Evolutionary conservation across 1,140 invertebrate species (phyloP).

Genomic region (Orchestia grillus): DNA sequence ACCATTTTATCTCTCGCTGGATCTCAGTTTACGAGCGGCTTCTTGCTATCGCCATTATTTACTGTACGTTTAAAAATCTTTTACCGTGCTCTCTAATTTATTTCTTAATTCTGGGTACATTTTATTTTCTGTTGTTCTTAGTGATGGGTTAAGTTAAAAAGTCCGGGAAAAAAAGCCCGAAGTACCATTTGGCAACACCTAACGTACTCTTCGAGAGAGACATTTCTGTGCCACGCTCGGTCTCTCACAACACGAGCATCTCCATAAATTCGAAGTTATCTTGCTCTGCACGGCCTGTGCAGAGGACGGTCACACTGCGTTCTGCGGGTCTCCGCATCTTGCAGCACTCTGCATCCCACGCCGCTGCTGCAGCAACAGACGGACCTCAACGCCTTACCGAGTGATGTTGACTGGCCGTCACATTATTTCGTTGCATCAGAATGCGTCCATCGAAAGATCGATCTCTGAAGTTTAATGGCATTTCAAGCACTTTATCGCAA

Average conservation of each 20-base stretch:
- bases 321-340: too few species aligned
- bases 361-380: background rate
- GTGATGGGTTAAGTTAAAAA: too few species aligned
- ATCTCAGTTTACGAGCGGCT: background rate
- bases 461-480: background rate
- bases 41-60: background rate
- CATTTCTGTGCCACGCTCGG: background rate
- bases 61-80: background rate
- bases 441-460: background rate
- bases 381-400: background rate
- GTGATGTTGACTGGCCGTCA: background rate
- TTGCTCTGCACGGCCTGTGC: too few species aligned
- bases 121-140: background rate
- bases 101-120: background rate
- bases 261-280: too few species aligned
- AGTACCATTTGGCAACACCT: background rate
- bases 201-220: background rate
- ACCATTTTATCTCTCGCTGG: background rate
- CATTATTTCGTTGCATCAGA: background rate
- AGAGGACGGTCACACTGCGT: too few species aligned
- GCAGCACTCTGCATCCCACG: background rate
- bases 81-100: background rate
- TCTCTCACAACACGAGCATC: background rate
- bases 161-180: too few species aligned
- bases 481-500: background rate